These are phyloP conservation scores for Lasioglossum morio DNA, from an alignment of 2,888 invertebrate genomes.

Conservation along the genomic window DNA sequence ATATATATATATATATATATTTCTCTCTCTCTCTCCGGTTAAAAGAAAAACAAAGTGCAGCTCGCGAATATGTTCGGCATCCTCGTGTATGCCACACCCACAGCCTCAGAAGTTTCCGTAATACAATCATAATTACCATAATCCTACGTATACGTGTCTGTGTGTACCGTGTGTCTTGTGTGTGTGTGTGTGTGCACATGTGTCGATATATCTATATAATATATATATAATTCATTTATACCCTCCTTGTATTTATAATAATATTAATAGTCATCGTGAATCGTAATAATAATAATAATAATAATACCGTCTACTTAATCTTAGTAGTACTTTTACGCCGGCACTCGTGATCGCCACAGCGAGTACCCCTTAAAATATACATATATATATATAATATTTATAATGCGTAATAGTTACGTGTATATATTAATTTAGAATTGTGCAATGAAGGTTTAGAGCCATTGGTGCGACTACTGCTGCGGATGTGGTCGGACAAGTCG, in stretches of 20 bases:
- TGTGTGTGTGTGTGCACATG: conserved; percentile 23
- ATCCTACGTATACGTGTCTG: conserved; percentile 27
- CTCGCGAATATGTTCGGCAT: conserved; percentile 63
- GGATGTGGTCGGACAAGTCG: conserved; percentile 76
- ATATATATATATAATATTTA: conserved; percentile 52
- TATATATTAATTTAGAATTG: conserved; percentile 80
- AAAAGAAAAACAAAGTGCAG: conserved; percentile 57
- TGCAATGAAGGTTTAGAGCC: conserved; percentile 81
- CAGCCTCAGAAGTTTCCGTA: conserved; percentile 78
- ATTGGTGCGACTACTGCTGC: conserved; percentile 80
- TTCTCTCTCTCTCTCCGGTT: neutral
- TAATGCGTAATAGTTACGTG: conserved; percentile 37
- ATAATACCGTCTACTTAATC: conserved; percentile 66
- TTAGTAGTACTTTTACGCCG: conserved; percentile 56
- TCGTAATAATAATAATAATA: conserved; percentile 39
- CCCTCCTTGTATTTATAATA: conserved; percentile 67
- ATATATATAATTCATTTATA: conserved; percentile 55
- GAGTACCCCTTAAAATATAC: conserved; percentile 64
- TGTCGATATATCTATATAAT: conserved; percentile 54
- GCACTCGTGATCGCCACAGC: neutral
- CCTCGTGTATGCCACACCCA: conserved; percentile 75
- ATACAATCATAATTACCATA: conserved; percentile 55
- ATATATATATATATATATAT: neutral
- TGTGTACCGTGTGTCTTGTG: conserved; percentile 8
- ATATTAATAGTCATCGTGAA: conserved; percentile 24